Evolutionary conservation across 2,113 vertebrate genomes (phyloP), one percentile per base, ranked within the genome.

Genomic region (Connochaetes taurinus): DNA sequence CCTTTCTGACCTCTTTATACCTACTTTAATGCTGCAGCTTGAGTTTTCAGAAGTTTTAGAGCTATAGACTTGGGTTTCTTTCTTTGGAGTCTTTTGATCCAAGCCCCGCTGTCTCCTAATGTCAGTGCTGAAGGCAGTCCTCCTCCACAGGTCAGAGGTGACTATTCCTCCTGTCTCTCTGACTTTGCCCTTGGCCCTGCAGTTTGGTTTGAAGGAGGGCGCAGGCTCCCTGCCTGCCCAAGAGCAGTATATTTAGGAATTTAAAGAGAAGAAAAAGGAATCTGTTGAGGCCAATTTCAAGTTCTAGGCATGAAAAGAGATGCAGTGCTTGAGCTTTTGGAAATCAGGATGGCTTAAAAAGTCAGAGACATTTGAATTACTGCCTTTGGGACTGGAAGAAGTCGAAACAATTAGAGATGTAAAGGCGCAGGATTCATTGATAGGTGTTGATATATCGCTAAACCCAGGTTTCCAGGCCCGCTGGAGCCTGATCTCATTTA

Each of bases 221-320:
- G 7, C 31, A 81, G 33, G 21, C 62, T 87, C 10, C 1, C 45
- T 64, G 33, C 81, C 91, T 87, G 55, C 60, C 91, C 83, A 31
- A 47, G 13, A 96, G 71, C 47, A 45, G 71, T 87, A 64, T 94
- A 94, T 95, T 97, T 57, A 93, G 82, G 33, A 94, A 60, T 84
- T 87, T 45, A 67, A 78, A 93, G 62, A 27, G 60, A 91, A 84
- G 55, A n/a, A 62, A 89, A 92, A 58, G 80, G 36, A 78, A 50
- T 60, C 47, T 31, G 53, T 83, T 76, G 67, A 96, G 95, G 78
- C 27, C 80, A 60, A 55, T 82, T 96, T 95, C 62, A 93, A 67
- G 55, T 87, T 95, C 82, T 40, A 71, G 89, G 60, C 86, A 71
- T 96, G 83, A 97, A 97, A 96, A 94, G n/a, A 93, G 60, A 86